Evolutionary conservation across 2,888 invertebrate species (phyloP).

Genomic region (Synergus laeviventris): DNA sequence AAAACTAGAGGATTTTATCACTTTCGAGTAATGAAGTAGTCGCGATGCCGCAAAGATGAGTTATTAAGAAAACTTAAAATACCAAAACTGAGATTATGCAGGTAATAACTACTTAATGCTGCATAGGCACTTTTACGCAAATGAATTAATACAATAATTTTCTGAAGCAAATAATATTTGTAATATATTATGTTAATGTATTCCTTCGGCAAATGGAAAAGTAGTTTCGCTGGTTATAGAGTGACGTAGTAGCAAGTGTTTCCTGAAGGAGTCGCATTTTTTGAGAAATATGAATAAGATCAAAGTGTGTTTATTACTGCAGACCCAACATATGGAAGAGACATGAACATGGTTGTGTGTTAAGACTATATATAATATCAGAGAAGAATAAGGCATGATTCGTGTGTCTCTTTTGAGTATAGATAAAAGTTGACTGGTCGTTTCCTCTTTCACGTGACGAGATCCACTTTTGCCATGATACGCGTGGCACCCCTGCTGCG

Average conservation of each 20-base stretch:
- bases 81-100: background rate
- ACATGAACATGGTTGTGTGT: conserved; percentile 27
- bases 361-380: conserved; percentile 23
- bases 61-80: background rate
- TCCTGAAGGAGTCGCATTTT: conserved; percentile 1
- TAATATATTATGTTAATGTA: conserved; percentile 34
- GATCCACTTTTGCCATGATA: conserved; percentile 11
- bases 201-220: background rate
- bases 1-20: too few species aligned
- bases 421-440: conserved; percentile 8
- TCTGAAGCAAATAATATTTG: conserved; percentile 25
- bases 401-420: background rate
- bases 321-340: too few species aligned
- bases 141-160: conserved; percentile 30
- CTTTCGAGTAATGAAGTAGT: too few species aligned
- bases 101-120: background rate
- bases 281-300: conserved; percentile 9
- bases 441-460: conserved; percentile 20
- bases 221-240: background rate
- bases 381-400: conserved; percentile 11
- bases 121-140: conserved; percentile 6
- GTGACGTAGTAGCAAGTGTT: conserved; percentile 28
- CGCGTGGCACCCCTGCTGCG: conserved; percentile 39
- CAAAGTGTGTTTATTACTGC: too few species aligned
- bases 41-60: too few species aligned